Base-by-base conservation (phyloP, 2,113 vertebrate genomes). In the Terrapene triunguis region DNA sequence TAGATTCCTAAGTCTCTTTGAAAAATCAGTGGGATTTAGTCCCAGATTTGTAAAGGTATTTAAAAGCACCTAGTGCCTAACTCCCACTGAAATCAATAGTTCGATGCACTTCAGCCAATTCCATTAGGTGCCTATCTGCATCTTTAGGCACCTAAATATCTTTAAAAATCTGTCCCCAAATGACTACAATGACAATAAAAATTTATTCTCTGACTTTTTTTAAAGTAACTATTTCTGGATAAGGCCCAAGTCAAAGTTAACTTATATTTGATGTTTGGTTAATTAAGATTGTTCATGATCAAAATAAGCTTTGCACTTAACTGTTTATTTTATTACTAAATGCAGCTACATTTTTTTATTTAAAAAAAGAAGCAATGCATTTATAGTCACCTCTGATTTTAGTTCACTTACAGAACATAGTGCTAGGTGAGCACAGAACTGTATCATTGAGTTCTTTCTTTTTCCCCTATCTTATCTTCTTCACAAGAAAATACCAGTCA, bases 281-380 rank as follows among this genome's bases (percentile, higher is more conserved):
- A 84, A 79, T 59, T 89, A 91, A 78, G 27, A 87, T n/a, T 87
- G 44, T 90, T 94, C 88, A 89, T 85, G 76, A 74, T 55, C 83
- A 90, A 85, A 93, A 54, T 55, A 88, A 91, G 92, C 27, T 47
- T 82, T 80, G 84, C 1, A 74, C n/a, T 38, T 89, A 95, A 65
- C 38, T 0, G 1, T 21, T 76, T 87, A 38, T 89, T 82, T 87
- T 85, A 93, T 50, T 88, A 35, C 7, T 90, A 65, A 54, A 87
- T 57, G 25, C 57, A 74, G 76, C 65, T 21, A 22, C 78, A 10
- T 35, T 47, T 87, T 80, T 29, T 76, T 91, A 82, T 88, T 69
- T 65, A 3, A 27, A 79, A 79, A 79, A 94, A 90, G 53, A 47
- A 89, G n/a, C 50, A 80, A 29, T 79, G 25, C 35, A 59, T 87